Evolutionary conservation across 2,113 vertebrate genomes (phyloP).

Genomic region (Emydura subglobosa): DNA sequence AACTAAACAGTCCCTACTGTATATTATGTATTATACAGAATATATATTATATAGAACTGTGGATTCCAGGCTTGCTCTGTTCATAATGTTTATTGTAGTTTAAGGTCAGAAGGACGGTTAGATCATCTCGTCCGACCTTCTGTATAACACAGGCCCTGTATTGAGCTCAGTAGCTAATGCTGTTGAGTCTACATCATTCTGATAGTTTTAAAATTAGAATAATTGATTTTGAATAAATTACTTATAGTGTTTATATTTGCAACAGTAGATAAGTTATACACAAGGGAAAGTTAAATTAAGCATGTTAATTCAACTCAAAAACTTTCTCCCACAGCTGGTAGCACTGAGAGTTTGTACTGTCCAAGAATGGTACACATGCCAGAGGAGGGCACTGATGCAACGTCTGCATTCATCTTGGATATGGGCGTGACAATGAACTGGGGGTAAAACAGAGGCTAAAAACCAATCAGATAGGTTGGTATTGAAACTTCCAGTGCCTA

Average conservation of each 20-base stretch:
- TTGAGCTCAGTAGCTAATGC: not conserved
- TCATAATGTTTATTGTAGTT: not conserved
- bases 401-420: not conserved
- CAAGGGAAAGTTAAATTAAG: not conserved
- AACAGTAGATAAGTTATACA: not conserved
- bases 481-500: not conserved
- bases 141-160: not conserved
- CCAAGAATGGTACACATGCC: accelerated
- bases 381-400: not conserved
- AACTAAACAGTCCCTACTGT: not conserved
- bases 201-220: not conserved
- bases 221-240: not conserved
- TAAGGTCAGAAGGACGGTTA: not conserved
- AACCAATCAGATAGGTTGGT: not conserved
- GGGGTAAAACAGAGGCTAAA: not conserved
- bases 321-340: not conserved
- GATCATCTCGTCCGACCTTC: not conserved
- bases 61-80: not conserved
- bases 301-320: not conserved
- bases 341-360: not conserved
- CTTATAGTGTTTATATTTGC: not conserved
- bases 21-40: not conserved
- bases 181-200: not conserved
- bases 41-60: not conserved
- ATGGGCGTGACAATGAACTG: not conserved